These are phyloP conservation scores for Synanthedon andrenaeformis DNA, from an alignment of 2,888 invertebrate species.

Conservation along the genomic window DNA sequence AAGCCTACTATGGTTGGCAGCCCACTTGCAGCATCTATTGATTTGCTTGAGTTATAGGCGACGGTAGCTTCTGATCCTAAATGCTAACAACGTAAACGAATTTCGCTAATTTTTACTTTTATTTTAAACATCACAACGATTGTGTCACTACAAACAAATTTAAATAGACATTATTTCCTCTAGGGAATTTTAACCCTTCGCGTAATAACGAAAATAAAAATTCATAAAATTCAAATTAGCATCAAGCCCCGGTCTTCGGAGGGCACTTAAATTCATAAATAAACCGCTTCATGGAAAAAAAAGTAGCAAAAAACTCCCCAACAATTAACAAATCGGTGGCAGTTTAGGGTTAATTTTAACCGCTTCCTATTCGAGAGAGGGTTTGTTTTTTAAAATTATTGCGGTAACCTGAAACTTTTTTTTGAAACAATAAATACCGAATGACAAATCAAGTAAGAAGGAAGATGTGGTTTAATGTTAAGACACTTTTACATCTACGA, in stretches of 20 bases:
- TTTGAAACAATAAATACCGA: conserved; percentile 49
- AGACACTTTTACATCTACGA: conserved; percentile 9
- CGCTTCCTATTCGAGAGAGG: conserved; percentile 37
- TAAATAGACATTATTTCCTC: conserved; percentile 10
- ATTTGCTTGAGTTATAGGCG: no score
- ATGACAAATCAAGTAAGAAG: conserved; percentile 28
- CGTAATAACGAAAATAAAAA: conserved; percentile 47
- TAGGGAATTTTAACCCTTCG: conserved; percentile 33
- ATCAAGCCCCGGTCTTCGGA: conserved; percentile 49
- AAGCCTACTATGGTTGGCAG: no score
- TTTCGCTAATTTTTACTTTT: no score
- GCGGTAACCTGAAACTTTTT: conserved; percentile 45
- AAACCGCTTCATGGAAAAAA: conserved; percentile 41
- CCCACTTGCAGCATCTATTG: no score
- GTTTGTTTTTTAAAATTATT: conserved; percentile 30
- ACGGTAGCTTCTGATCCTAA: no score
- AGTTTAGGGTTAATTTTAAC: conserved; percentile 61
- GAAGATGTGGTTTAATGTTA: conserved; percentile 12
- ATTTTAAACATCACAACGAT: no score
- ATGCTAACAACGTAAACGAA: no score
- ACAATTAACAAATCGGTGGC: conserved; percentile 66
- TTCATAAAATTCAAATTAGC: conserved; percentile 66
- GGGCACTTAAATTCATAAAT: conserved; percentile 65
- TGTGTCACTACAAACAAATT: no score
- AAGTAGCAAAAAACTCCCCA: conserved; percentile 44